Base-by-base conservation (phyloP, 2,113 vertebrate species). In the Dermatemys mawii region DNA sequence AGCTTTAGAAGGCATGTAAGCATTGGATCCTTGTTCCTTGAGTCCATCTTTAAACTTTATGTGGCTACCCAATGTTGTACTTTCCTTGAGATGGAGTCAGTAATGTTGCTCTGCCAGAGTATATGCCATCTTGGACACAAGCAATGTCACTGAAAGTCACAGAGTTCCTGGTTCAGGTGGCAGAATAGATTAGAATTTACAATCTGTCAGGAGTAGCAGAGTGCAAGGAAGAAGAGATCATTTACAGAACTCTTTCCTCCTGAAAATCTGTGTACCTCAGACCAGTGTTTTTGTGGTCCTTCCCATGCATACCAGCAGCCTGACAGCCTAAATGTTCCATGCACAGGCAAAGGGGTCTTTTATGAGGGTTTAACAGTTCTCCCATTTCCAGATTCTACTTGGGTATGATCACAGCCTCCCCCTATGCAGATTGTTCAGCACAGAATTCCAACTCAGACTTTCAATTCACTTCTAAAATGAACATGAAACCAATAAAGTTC, bases 21-120 rank as follows among this genome's bases (percentile, higher is more conserved):
- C 0, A 41, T 57, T 44, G 6, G 0, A 10, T 48, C 44, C 5
- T 46, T 35, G 12, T 60, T 6, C 1, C 1, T 57, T 86, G 16
- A 2, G 41, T 16, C 4, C 80, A 26, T 82, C 83, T 83, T 57
- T 81, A 46, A 4, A 41, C 4, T 1, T 11, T 7, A 14, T 44
- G 82, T 35, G 82, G 44, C 1, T 90, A 11, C 11, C 22, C 16
- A 73, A 44, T 50, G 3, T 9, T 73, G 0, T 78, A 60, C 57
- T 13, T 86, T 80, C 21, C 13, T 49, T 11, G 35, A 70, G 44
- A 63, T 16, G 8, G 60, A 73, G 5, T 51, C 11, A 32, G 9
- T 22, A 5, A 5, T 50, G 19, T 6, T 79, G 3, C 1, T 11
- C 2, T 80, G 10, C 2, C 12, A 70, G 22, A 90, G 1, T 50